Evolutionary conservation across 2,888 invertebrate species (phyloP), one percentile per base, ranked within the genome.

Genomic region (Orthosia gracilis): DNA sequence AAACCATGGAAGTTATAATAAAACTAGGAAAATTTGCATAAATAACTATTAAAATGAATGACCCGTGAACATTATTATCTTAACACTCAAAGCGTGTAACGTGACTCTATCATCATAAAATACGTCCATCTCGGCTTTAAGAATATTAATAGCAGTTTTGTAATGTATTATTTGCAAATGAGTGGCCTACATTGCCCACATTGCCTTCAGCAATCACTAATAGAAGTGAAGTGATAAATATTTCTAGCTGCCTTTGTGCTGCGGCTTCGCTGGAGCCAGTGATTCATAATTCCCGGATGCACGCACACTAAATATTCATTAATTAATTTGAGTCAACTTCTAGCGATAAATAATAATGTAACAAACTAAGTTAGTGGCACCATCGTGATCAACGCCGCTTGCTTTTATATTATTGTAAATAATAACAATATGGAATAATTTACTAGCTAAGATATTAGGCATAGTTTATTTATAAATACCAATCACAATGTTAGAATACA

Each of bases 301-400:
- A 87, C 76, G 85, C 75, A 73, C 86, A 88, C 90, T 92, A 89
- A 88, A 91, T 91, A 91, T 91, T 90, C 85, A 92, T 89, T 86
- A 84, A 76, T 82, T 80, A 74, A 78, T 84, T 78, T 82, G 75
- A 71, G 68, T 54, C 66, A 73, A 85, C 58, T 73, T 74, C 76
- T 77, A 69, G 76, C 75, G 63, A 82, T 75, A 85, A 76, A 78
- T 77, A 77, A 75, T 49, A 59, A 47, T 83, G 69, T 65, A 31
- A 21, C 57, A 55, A 82, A 80, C 50, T 67, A 82, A 81, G 76
- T 81, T 73, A 73, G 69, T 75, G 64, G 67, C 63, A 73, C 78
- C 61, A 59, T 62, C 61, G 54, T 31, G 54, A 9, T 67, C 49
- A 54, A 58, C 15, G 64, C 54, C 40, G n/a, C 55, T 64, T 70